phyloP scores from a whole-genome alignment of 2,888 invertebrate genomes.

The Lasius platythorax region DNA sequence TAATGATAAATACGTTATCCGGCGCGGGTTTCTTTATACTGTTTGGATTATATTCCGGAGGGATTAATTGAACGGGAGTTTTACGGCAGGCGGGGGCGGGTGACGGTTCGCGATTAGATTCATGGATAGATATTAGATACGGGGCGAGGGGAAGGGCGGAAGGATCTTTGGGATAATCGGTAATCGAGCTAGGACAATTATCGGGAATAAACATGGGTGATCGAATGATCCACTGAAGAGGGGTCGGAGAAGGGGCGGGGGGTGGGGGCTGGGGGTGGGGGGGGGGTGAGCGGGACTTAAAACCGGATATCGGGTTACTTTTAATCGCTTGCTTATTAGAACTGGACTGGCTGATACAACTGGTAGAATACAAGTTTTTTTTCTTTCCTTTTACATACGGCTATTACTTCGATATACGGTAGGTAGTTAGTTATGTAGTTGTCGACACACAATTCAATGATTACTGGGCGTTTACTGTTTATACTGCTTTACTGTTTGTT shows the following conservation, averaged over 20 bases:
- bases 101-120: slow-evolving; percentile 50
- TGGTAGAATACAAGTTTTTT: slow-evolving; percentile 85
- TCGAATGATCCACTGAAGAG: slow-evolving; percentile 64
- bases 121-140: slow-evolving; percentile 62
- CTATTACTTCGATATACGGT: slow-evolving; percentile 86
- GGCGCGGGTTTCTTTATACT: slow-evolving; percentile 70
- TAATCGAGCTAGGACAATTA: slow-evolving; percentile 66
- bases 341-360: slow-evolving; percentile 85
- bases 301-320: slow-evolving; percentile 73
- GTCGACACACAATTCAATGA: slow-evolving; percentile 86
- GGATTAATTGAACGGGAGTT: slow-evolving; percentile 37
- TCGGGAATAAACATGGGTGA: slow-evolving; percentile 56
- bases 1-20: slow-evolving; percentile 74
- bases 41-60: slow-evolving; percentile 69
- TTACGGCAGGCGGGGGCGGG: background rate
- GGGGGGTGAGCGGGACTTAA: slow-evolving; percentile 60
- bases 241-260: slow-evolving; percentile 4
- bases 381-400: slow-evolving; percentile 85
- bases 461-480: slow-evolving; percentile 85
- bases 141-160: slow-evolving; percentile 42
- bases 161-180: slow-evolving; percentile 65
- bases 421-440: slow-evolving; percentile 86
- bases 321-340: slow-evolving; percentile 85
- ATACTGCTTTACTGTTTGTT: slow-evolving; percentile 86
- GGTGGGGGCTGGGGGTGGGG: background rate